phyloP scores from a whole-genome alignment of 2,113 vertebrate genomes.

The Aplodontia rufa region DNA sequence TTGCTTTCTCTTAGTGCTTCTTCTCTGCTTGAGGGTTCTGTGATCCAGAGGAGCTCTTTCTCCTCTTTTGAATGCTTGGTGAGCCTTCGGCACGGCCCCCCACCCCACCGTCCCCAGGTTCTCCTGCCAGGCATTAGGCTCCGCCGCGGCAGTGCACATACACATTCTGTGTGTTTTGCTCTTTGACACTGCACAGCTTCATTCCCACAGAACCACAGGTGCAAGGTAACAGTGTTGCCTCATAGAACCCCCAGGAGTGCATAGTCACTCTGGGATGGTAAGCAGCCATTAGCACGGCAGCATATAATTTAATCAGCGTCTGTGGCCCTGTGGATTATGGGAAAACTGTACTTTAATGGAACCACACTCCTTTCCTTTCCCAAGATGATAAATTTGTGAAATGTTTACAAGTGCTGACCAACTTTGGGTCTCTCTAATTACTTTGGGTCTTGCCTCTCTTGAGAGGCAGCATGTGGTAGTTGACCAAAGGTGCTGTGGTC shows the following conservation, averaged over 20 bases:
- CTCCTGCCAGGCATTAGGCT: background rate
- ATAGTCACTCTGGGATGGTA: background rate
- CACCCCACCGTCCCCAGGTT: background rate
- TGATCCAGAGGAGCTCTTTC: background rate
- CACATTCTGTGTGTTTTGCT: background rate
- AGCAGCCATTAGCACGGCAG: background rate
- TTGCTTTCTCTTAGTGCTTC: background rate
- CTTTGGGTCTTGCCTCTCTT: too few species aligned
- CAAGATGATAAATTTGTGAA: background rate
- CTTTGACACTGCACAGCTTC: background rate
- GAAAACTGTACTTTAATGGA: background rate
- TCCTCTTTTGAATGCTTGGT: background rate
- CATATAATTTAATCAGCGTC: background rate
- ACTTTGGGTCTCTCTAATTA: background rate
- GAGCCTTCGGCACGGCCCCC: background rate
- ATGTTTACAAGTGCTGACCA: background rate
- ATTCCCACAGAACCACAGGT: background rate
- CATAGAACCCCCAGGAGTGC: background rate
- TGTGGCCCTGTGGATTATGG: background rate
- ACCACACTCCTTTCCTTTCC: background rate
- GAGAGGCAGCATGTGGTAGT: background rate
- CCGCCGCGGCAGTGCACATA: background rate
- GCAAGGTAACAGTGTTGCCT: background rate
- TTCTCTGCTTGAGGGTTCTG: background rate
- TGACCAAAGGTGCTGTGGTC: background rate